These are phyloP conservation scores for Pharmacophagus antenor DNA, from an alignment of 2,888 invertebrate genomes.

Conservation along the genomic window DNA sequence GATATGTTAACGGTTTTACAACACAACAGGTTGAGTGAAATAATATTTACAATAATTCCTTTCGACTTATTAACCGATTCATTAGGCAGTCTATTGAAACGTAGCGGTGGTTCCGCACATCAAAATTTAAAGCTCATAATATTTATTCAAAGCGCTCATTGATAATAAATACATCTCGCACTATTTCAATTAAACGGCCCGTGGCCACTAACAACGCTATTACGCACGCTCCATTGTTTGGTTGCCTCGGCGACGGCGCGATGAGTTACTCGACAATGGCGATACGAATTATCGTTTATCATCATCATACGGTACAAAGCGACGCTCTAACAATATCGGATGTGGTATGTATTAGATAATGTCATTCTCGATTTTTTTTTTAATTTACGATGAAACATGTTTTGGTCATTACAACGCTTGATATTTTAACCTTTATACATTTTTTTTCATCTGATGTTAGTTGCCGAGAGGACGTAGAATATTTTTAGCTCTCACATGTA, in stretches of 20 bases:
- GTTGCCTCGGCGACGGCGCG: constrained; percentile 33
- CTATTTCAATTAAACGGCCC: constrained; percentile 31
- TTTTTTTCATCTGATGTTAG: too few species aligned
- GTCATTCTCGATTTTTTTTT: background rate
- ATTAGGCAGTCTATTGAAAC: background rate
- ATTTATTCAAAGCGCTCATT: constrained; percentile 19
- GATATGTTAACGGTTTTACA: too few species aligned
- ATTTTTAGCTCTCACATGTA: too few species aligned
- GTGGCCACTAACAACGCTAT: constrained; percentile 42
- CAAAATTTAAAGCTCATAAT: background rate
- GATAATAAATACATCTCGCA: constrained; percentile 25
- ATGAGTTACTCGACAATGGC: constrained; percentile 40
- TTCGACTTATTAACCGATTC: background rate
- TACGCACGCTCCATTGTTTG: constrained; percentile 43
- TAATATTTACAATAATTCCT: background rate
- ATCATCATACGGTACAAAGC: constrained; percentile 34
- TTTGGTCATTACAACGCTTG: background rate
- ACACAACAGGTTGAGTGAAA: too few species aligned
- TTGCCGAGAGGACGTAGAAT: too few species aligned
- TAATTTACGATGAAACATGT: background rate
- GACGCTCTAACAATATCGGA: constrained; percentile 20
- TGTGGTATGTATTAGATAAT: constrained; percentile 13
- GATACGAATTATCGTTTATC: constrained; percentile 52
- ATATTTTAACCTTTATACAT: too few species aligned
- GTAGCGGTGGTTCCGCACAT: background rate